A percentile compares a stretch with the other conserved stretches of the same genome.
Conservation (phyloP, 2,888 invertebrate species). For the Drosophila lacicola region DNA sequence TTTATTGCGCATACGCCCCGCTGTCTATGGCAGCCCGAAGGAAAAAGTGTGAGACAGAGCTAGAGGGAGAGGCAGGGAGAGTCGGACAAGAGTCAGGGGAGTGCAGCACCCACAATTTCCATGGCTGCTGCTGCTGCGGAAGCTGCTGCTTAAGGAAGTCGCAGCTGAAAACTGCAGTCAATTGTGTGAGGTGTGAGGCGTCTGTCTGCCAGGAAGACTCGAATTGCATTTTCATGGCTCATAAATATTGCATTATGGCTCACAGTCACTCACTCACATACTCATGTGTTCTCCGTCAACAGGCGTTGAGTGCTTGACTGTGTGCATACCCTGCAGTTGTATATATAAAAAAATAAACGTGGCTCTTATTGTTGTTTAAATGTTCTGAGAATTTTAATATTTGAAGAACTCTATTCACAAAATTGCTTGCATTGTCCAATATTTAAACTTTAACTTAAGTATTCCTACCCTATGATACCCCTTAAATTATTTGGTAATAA, state of each 20-base stretch:
- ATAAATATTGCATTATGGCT: slow-evolving; percentile 67
- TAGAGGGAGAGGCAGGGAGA: background rate
- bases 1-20: slow-evolving; percentile 79
- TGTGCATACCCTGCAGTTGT: slow-evolving; percentile 18
- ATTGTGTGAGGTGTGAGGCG: slow-evolving; percentile 45
- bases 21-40: slow-evolving; percentile 38
- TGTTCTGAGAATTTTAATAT: background rate
- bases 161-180: slow-evolving; percentile 36
- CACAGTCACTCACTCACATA: slow-evolving; percentile 24
- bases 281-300: slow-evolving; percentile 28
- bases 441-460: background rate
- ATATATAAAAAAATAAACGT: background rate
- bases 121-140: slow-evolving; percentile 53
- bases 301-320: background rate
- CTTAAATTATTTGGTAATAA: background rate
- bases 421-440: background rate
- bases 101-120: slow-evolving; percentile 58
- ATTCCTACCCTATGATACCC: background rate
- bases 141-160: slow-evolving; percentile 68
- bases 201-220: slow-evolving; percentile 47
- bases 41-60: slow-evolving; percentile 4
- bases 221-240: slow-evolving; percentile 75
- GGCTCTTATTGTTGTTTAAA: background rate
- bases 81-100: background rate
- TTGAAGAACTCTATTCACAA: background rate